A percentile compares a stretch with the other conserved stretches of the same genome.
These are phyloP conservation scores for Chascanopsetta lugubris DNA, from an alignment of 2,113 vertebrate genomes.

Conservation along the genomic window DNA sequence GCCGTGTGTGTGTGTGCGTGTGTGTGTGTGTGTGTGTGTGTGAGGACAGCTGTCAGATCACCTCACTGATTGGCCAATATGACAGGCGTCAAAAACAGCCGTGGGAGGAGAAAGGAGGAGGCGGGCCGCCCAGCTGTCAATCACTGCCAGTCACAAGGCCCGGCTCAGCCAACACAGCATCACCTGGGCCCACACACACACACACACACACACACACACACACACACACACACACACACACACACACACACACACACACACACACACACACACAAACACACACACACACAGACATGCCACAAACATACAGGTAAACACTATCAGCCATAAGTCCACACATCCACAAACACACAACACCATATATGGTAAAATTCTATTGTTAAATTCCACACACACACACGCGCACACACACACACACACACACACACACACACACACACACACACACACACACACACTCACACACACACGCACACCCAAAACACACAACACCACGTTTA, in stretches of 20 bases:
- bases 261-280: not conserved
- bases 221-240: not conserved
- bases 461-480: constrained; percentile 29
- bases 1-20: constrained; percentile 2
- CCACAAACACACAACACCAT: constrained; percentile 21
- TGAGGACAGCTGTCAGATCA: constrained; percentile 76
- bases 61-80: constrained; percentile 83
- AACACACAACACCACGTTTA: constrained; percentile 33
- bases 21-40: constrained; percentile 24
- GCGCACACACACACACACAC: constrained; percentile 24
- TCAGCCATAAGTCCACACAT: constrained; percentile 56
- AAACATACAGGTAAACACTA: constrained; percentile 33
- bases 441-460: constrained; percentile 25
- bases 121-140: constrained; percentile 84
- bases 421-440: not conserved
- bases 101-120: constrained; percentile 77
- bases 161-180: constrained; percentile 70
- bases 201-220: constrained; percentile 28
- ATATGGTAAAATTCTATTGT: no score
- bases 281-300: not conserved
- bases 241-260: constrained; percentile 23
- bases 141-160: constrained; percentile 75
- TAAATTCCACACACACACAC: constrained; percentile 2
- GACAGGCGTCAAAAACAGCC: constrained; percentile 79
- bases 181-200: constrained; percentile 70